Percentiles rank a stretch among this genome's conserved stretches.
phyloP scores from a whole-genome alignment of 2,797 vertebrate species.

The Acomys russatus region DNA sequence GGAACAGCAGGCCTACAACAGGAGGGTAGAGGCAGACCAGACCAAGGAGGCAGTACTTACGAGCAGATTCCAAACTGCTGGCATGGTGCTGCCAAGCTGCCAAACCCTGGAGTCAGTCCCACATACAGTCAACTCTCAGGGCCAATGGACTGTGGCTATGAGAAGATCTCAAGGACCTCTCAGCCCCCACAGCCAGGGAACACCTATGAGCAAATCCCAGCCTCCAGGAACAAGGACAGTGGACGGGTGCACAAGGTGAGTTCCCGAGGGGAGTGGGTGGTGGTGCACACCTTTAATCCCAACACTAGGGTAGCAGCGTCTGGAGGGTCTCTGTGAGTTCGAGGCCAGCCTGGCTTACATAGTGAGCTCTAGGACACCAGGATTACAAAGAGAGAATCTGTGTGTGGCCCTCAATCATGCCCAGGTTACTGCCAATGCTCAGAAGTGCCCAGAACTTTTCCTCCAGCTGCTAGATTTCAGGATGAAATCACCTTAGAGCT shows the following conservation, averaged over 20 bases:
- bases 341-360: neutral
- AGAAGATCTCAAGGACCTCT: conserved; percentile 79
- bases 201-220: conserved; percentile 75
- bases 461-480: neutral
- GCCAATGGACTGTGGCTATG: conserved; percentile 79
- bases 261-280: neutral
- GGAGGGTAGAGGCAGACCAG: neutral
- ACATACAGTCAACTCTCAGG: conserved; percentile 44
- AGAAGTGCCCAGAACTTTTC: neutral
- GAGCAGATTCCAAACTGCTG: conserved; percentile 82
- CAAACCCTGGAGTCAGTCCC: conserved; percentile 28
- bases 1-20: neutral
- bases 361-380: neutral
- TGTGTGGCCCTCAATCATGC: rapidly evolving
- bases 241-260: conserved; percentile 89
- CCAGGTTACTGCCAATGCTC: neutral
- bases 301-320: neutral
- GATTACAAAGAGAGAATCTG: neutral
- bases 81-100: conserved; percentile 36
- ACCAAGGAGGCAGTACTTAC: conserved; percentile 61
- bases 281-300: neutral
- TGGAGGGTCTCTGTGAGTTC: neutral
- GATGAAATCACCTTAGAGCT: neutral
- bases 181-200: conserved; percentile 57
- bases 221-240: conserved; percentile 45